Evolutionary conservation across 1,140 invertebrate species (phyloP).

Genomic region (Platyura marginata): DNA sequence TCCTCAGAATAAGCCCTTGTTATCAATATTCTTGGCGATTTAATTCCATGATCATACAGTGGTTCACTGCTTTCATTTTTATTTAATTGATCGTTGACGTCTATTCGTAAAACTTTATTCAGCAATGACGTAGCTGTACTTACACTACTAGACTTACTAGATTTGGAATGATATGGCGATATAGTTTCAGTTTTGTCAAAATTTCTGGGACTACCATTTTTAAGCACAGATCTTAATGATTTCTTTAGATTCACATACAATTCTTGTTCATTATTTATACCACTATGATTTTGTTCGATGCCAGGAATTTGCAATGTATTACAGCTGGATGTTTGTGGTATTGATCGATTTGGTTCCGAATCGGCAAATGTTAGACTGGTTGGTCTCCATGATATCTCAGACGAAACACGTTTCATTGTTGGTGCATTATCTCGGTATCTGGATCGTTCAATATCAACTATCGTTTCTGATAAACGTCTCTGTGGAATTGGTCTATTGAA

Average conservation of each 20-base stretch:
- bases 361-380: not conserved
- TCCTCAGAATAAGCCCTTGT: conserved; percentile 1
- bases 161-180: not conserved
- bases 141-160: not conserved
- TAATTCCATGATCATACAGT: not conserved
- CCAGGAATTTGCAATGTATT: conserved; percentile 1
- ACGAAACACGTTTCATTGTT: not conserved
- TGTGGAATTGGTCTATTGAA: conserved; percentile 38
- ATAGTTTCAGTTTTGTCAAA: not conserved
- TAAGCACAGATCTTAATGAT: not conserved
- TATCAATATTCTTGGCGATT: conserved; percentile 1
- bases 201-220: not conserved
- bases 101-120: conserved; percentile 1
- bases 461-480: conserved; percentile 41
- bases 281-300: not conserved
- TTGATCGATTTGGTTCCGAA: not conserved
- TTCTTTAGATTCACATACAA: not conserved
- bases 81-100: not conserved
- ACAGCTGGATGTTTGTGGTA: not conserved
- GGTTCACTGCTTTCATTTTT: not conserved
- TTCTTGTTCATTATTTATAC: not conserved
- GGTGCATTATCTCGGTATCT: not conserved
- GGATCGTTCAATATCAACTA: conserved; percentile 27
- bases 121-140: not conserved
- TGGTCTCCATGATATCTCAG: not conserved